Percentiles rank a stretch among this genome's conserved stretches.
Conservation (phyloP, 2,888 invertebrate species). For the Xylophagus ater region DNA sequence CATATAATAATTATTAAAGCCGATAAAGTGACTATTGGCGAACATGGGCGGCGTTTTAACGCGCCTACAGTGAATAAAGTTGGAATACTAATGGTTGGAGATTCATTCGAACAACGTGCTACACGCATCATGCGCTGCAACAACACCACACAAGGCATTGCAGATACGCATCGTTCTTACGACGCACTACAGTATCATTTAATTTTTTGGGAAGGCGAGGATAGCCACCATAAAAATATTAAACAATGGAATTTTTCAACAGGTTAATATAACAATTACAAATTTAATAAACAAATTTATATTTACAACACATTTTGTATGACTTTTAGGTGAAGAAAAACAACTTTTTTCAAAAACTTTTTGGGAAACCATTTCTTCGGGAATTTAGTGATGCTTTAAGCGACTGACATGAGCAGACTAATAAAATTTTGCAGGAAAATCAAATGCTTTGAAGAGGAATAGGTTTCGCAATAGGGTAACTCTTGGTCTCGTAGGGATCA, state of each 20-base stretch:
- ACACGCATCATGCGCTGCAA: constrained; percentile 2
- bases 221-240: constrained; percentile 2
- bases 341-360: no score
- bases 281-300: no score
- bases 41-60: constrained; percentile 13
- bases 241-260: constrained; percentile 4
- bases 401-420: no score
- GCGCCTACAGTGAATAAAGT: constrained; percentile 6
- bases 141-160: constrained; percentile 2
- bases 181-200: no score
- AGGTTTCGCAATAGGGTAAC: no score
- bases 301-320: constrained; percentile 1
- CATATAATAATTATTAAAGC: constrained; percentile 16
- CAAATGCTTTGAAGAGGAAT: no score
- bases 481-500: no score
- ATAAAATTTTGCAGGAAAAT: no score
- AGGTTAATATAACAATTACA: constrained; percentile 3
- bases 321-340: constrained; percentile 5
- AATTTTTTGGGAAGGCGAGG: constrained; percentile 4
- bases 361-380: no score
- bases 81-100: constrained; percentile 6
- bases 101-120: no score
- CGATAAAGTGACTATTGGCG: constrained; percentile 22
- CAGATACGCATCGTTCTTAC: no score
- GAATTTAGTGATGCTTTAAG: no score